Conservation (phyloP, 2,888 invertebrate species). For the Andrena chrysosceles region DNA sequence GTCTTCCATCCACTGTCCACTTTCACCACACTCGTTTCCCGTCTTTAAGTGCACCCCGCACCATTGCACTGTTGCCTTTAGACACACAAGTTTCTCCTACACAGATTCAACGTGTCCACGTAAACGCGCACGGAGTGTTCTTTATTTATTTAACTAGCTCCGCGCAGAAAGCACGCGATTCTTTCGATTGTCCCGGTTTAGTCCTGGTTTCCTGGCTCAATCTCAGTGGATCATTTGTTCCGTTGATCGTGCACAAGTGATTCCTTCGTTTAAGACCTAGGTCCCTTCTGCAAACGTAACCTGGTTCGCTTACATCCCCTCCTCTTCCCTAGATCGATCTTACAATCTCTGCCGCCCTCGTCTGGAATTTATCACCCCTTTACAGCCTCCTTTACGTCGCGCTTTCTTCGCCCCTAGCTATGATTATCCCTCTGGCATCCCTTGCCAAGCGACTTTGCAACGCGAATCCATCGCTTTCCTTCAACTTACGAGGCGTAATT, state of each 20-base stretch:
- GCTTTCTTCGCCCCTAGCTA: constrained; percentile 16
- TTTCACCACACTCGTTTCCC: too few relatives aligned
- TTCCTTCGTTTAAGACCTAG: neutral
- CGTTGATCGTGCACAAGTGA: neutral
- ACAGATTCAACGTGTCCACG: neutral
- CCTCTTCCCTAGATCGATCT: neutral
- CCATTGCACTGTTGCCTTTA: neutral
- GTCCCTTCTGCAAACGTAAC: neutral
- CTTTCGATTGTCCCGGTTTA: neutral
- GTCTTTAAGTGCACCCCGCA: too few relatives aligned
- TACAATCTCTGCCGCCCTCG: constrained; percentile 10
- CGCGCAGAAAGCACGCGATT: neutral
- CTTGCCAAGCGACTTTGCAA: neutral
- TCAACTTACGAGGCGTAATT: neutral
- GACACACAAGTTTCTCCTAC: neutral
- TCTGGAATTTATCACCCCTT: constrained; percentile 38
- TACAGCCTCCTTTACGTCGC: constrained; percentile 17
- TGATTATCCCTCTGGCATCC: constrained; percentile 11
- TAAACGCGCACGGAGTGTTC: neutral
- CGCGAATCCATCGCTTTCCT: neutral
- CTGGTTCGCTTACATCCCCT: neutral
- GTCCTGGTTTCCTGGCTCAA: neutral
- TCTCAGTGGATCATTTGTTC: neutral
- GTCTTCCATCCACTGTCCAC: too few relatives aligned
- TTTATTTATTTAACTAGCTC: neutral